Base-by-base conservation (phyloP, 2,113 vertebrate species). In the Lamprotornis superbus region DNA sequence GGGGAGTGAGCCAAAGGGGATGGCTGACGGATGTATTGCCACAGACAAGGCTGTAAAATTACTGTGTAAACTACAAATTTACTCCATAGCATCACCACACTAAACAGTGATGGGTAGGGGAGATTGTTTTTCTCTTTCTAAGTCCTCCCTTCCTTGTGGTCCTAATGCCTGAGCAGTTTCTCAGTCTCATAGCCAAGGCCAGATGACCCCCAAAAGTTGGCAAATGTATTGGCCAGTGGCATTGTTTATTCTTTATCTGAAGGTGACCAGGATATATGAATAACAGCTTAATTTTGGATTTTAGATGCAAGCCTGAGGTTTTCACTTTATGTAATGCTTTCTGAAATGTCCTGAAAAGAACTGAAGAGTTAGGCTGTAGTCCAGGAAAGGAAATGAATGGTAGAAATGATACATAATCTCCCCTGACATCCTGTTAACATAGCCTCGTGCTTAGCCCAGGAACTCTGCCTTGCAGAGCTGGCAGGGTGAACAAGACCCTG, bases 341-440 rank as follows among this genome's bases (percentile, higher is more conserved):
- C 47, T 93, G 90, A 97, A 95, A 94, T 90, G 93, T 93, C 94
- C 96, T 96, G 87, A 94, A 94, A 96, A 96, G 92, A 96, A 96
- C 87, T 93, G 94, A 95, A 90, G 85, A 94, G 94, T 95, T 94
- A 90, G 95, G 95, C 96, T 96, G 85, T 92, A 93, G 82, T 97
- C 94, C 95, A 97, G 92, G 90, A 95, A 93, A 93, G 92, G 79
- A 94, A 95, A 95, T 96, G 92, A 95, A 93, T 95, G 85, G 92
- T 89, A 97, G 92, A 93, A 96, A 95, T 83, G 75, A 93, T 88
- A 90, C 87, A 94, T 94, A 96, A 96, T 96, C 90, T 95, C 68
- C 82, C 71, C 39, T 94, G 93, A 97, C 93, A 93, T 96, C 79
- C 93, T 95, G 91, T 96, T 93, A 96, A 90, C 70, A 57, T 2